Conservation (phyloP, 1,140 invertebrate species). For the Drosophila takahashii region DNA sequence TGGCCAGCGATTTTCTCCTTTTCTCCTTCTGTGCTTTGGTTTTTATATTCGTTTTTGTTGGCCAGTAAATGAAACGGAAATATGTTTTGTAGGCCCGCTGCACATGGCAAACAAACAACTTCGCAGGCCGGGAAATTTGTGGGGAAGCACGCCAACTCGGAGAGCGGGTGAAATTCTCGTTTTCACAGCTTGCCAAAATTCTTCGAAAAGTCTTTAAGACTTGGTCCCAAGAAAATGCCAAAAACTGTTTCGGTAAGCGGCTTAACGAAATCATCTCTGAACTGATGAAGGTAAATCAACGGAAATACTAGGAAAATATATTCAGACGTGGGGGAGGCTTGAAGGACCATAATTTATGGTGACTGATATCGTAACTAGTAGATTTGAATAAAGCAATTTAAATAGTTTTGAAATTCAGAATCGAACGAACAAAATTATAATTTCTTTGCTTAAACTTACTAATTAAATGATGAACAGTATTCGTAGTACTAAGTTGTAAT, state of each 20-base stretch:
- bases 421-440: too few relatives aligned
- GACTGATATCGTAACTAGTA: too few relatives aligned
- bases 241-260: slow-evolving; percentile 29
- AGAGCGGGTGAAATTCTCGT: slow-evolving; percentile 6
- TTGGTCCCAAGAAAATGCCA: slow-evolving; percentile 24
- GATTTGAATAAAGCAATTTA: too few relatives aligned
- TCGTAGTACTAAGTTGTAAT: too few relatives aligned
- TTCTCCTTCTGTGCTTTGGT: slow-evolving; percentile 12
- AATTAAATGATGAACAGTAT: too few relatives aligned
- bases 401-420: too few relatives aligned
- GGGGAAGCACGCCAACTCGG: slow-evolving; percentile 35
- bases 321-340: background rate
- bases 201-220: slow-evolving; percentile 41
- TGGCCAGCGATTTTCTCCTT: slow-evolving; percentile 68
- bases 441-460: too few relatives aligned
- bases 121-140: slow-evolving; percentile 1
- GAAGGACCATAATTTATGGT: background rate
- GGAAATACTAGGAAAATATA: slow-evolving; percentile 4
- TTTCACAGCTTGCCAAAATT: slow-evolving; percentile 31
- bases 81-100: slow-evolving; percentile 77
- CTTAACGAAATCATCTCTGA: slow-evolving; percentile 46
- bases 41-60: slow-evolving; percentile 43
- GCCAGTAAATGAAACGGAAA: slow-evolving; percentile 82
- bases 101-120: slow-evolving; percentile 53
- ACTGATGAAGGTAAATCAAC: slow-evolving; percentile 31